Percentiles rank a stretch among this genome's conserved stretches.
phyloP scores from a whole-genome alignment of 2,113 vertebrate species.

The Piaya cayana region DNA sequence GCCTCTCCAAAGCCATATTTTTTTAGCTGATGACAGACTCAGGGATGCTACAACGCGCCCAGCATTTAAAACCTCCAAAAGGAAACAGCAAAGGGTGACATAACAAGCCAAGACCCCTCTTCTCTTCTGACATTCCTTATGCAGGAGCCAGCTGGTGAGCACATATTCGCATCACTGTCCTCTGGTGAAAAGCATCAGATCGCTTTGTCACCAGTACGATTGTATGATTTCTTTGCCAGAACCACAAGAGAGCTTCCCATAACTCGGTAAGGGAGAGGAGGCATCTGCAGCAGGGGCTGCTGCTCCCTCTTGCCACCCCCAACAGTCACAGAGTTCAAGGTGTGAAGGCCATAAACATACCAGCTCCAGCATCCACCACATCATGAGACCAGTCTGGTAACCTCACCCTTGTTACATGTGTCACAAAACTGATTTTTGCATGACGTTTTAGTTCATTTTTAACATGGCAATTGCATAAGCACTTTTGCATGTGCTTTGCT shows the following conservation, averaged over 20 bases:
- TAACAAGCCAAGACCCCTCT: neutral
- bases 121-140: neutral
- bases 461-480: neutral
- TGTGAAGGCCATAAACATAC: rapidly evolving
- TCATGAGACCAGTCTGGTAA: neutral
- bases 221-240: neutral
- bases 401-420: rapidly evolving
- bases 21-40: neutral
- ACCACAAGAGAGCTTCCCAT: rapidly evolving
- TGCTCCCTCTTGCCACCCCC: neutral
- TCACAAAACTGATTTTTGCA: neutral
- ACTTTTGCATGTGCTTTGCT: neutral
- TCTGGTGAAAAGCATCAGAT: neutral
- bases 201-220: neutral
- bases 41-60: neutral
- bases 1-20: neutral
- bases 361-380: neutral
- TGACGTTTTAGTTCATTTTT: neutral
- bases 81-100: neutral
- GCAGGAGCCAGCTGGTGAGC: neutral
- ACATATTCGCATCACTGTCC: neutral
- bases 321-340: neutral
- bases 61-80: neutral
- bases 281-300: neutral
- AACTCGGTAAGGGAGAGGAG: neutral